Evolutionary conservation across 2,888 invertebrate species (phyloP).

Genomic region (Callyntrura sp.): DNA sequence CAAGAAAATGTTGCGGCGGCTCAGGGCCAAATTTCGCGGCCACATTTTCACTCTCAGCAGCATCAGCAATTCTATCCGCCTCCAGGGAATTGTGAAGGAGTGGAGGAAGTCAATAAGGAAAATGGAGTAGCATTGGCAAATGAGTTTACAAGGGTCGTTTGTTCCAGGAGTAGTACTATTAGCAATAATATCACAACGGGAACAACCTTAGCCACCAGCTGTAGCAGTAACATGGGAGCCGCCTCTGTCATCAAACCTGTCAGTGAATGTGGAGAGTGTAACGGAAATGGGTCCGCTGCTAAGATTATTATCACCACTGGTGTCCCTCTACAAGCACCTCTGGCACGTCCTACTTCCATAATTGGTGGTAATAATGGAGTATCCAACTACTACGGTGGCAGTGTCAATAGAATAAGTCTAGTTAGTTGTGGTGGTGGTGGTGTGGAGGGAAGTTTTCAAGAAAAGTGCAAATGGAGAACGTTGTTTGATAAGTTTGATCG

Average conservation of each 20-base stretch:
- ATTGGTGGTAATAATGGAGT: conserved; percentile 66
- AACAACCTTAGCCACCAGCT: conserved; percentile 27
- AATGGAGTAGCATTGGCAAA: conserved; percentile 39
- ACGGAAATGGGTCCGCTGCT: conserved; percentile 61
- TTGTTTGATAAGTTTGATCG: conserved; percentile 91
- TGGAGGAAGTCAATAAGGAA: conserved; percentile 51
- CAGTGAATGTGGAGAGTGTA: conserved; percentile 13
- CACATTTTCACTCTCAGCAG: not conserved
- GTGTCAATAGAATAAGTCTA: conserved; percentile 53
- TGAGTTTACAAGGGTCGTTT: conserved; percentile 63
- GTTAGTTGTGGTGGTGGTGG: conserved; percentile 27
- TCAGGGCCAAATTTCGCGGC: conserved; percentile 23
- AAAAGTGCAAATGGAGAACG: conserved; percentile 82
- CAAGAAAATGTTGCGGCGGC: conserved; percentile 61
- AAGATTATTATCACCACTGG: conserved; percentile 13
- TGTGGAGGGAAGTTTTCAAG: conserved; percentile 70
- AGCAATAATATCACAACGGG: conserved; percentile 45
- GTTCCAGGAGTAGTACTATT: conserved; percentile 46
- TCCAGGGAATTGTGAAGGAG: conserved; percentile 54
- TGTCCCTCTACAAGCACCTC: conserved; percentile 34
- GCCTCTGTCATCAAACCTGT: conserved; percentile 66
- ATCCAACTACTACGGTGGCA: conserved; percentile 23
- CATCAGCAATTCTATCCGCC: conserved; percentile 39
- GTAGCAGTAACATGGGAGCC: not conserved
- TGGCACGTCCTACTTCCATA: conserved; percentile 72